Evolutionary conservation across 2,797 vertebrate species (phyloP).

Genomic region (Poeciliopsis infans): DNA sequence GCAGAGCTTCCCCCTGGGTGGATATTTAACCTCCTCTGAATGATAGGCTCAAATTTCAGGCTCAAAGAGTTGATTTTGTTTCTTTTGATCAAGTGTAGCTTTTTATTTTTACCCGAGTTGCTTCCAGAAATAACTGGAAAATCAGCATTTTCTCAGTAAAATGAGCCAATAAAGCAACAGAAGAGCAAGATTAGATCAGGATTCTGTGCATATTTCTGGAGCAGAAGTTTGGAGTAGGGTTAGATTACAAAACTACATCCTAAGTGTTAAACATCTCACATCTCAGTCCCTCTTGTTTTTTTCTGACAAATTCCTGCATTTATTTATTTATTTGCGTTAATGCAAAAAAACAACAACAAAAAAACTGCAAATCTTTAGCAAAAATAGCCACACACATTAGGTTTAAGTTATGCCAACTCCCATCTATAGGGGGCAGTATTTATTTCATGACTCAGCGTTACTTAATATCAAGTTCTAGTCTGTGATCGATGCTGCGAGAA

Average conservation of each 20-base stretch:
- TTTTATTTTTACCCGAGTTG: not conserved
- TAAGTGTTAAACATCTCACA: not conserved
- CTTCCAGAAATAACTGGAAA: not conserved
- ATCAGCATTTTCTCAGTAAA: not conserved
- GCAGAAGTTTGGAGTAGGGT: not conserved
- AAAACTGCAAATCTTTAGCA: no score
- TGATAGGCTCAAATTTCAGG: constrained; percentile 28
- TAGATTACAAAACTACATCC: not conserved
- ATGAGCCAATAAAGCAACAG: not conserved
- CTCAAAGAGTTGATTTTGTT: no score
- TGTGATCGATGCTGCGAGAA: fast-evolving
- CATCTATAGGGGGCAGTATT: no score
- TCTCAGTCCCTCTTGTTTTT: not conserved
- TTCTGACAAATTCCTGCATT: no score
- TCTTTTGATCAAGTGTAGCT: not conserved
- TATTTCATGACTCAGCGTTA: no score
- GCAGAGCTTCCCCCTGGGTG: constrained; percentile 33
- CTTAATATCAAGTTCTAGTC: no score
- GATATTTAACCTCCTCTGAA: constrained; percentile 40
- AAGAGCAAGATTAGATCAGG: not conserved
- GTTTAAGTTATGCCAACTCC: no score
- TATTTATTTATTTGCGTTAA: no score
- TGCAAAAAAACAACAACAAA: no score
- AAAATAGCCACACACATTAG: no score
- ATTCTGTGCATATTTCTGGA: not conserved